Evolutionary conservation across 2,888 invertebrate genomes (phyloP).

Genomic region (Scaptomyza cyrtandrae): DNA sequence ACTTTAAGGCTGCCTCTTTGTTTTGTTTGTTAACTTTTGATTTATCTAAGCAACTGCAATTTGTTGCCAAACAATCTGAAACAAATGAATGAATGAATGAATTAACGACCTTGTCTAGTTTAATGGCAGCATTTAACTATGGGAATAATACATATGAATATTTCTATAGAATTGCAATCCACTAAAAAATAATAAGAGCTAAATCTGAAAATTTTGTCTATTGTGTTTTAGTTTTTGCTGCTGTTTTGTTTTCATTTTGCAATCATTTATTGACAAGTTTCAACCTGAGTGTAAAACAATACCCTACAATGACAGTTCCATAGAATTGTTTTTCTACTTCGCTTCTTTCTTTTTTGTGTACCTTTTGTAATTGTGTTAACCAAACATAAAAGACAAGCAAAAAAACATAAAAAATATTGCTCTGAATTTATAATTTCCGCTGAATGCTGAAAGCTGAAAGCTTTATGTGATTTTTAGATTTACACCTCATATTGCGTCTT

Average conservation of each 20-base stretch:
- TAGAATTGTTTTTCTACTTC: slow-evolving; percentile 29
- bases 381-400: slow-evolving; percentile 5
- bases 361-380: slow-evolving; percentile 59
- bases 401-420: slow-evolving; percentile 21
- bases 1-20: slow-evolving; percentile 20
- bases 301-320: slow-evolving; percentile 43
- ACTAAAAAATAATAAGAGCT: slow-evolving; percentile 2
- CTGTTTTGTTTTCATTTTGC: slow-evolving; percentile 15
- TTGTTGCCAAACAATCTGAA: slow-evolving; percentile 38
- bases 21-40: slow-evolving; percentile 40
- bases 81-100: no score
- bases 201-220: slow-evolving; percentile 11
- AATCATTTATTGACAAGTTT: slow-evolving; percentile 64
- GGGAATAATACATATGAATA: slow-evolving; percentile 26
- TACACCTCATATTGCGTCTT: slow-evolving; percentile 2
- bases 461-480: slow-evolving; percentile 54
- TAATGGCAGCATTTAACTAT: slow-evolving; percentile 32
- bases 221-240: neutral
- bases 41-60: slow-evolving; percentile 71
- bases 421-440: slow-evolving; percentile 74
- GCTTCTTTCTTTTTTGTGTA: neutral
- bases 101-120: slow-evolving; percentile 51
- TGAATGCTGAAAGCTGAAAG: slow-evolving; percentile 61
- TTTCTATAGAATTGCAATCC: slow-evolving; percentile 21
- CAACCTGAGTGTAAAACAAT: slow-evolving; percentile 47